Conservation (phyloP, 2,888 invertebrate genomes). For the Melanostoma mellinum region DNA sequence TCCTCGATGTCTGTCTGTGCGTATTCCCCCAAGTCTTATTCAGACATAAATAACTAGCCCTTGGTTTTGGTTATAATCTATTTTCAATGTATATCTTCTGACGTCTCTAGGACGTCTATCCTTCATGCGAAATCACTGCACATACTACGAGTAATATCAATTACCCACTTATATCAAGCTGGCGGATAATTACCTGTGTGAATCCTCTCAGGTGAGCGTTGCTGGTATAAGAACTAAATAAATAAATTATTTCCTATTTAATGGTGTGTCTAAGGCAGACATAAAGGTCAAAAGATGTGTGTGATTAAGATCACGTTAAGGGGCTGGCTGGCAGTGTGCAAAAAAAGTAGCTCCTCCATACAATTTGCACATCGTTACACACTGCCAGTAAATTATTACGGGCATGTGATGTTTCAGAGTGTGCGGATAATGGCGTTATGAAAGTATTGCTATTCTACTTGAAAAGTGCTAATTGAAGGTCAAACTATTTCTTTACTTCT, state of each 20-base stretch:
- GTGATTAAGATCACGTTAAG: background rate
- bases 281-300: background rate
- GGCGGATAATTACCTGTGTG: background rate
- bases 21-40: background rate
- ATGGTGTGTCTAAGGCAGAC: background rate
- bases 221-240: slow-evolving; percentile 6
- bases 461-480: slow-evolving; percentile 43
- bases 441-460: slow-evolving; percentile 13
- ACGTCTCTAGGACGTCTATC: background rate
- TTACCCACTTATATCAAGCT: slow-evolving; percentile 1
- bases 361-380: background rate
- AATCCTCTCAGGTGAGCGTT: background rate
- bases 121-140: background rate
- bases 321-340: background rate
- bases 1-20: slow-evolving; percentile 6
- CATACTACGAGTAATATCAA: background rate
- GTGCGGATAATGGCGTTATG: background rate
- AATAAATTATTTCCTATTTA: slow-evolving; percentile 12
- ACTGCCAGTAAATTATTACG: background rate
- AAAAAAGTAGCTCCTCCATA: background rate
- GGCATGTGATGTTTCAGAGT: background rate
- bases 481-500: slow-evolving; percentile 1
- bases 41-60: slow-evolving; percentile 1
- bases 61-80: background rate
- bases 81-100: slow-evolving; percentile 11